Evolutionary conservation across 2,113 vertebrate genomes (phyloP).

Genomic region (Mormyrus lacerda): DNA sequence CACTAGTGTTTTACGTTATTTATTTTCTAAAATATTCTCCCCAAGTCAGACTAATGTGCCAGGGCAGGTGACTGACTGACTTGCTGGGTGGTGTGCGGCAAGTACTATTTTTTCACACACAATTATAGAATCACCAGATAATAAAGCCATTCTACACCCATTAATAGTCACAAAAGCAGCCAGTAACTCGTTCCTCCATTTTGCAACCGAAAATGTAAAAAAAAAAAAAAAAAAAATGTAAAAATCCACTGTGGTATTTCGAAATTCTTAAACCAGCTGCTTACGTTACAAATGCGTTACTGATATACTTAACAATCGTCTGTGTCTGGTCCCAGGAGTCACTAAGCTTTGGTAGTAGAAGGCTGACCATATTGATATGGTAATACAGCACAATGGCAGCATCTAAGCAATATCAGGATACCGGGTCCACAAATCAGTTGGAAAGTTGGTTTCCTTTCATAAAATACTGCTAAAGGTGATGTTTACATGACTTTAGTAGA

Average conservation of each 20-base stretch:
- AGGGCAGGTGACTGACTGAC: neutral
- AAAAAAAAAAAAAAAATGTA: too few species aligned
- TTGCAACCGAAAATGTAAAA: neutral
- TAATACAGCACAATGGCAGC: constrained; percentile 37
- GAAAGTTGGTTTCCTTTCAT: neutral
- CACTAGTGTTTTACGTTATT: neutral
- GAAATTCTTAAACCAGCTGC: neutral
- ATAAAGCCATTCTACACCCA: neutral
- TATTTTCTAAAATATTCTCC: neutral
- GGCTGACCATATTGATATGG: constrained; percentile 3
- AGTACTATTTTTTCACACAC: neutral
- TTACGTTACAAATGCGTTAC: neutral
- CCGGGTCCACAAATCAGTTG: constrained; percentile 38
- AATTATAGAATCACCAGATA: neutral
- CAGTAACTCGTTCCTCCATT: neutral
- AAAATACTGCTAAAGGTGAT: constrained; percentile 43
- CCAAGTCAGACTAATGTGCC: neutral
- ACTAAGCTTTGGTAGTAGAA: neutral
- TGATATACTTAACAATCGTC: neutral
- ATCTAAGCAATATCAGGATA: constrained; percentile 41
- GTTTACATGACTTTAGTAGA: constrained; percentile 34
- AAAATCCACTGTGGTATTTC: neutral
- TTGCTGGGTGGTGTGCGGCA: neutral
- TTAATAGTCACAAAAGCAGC: neutral
- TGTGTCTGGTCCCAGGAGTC: neutral